Base-by-base conservation (phyloP, 2,888 invertebrate species). In the Ceramica pisi region DNA sequence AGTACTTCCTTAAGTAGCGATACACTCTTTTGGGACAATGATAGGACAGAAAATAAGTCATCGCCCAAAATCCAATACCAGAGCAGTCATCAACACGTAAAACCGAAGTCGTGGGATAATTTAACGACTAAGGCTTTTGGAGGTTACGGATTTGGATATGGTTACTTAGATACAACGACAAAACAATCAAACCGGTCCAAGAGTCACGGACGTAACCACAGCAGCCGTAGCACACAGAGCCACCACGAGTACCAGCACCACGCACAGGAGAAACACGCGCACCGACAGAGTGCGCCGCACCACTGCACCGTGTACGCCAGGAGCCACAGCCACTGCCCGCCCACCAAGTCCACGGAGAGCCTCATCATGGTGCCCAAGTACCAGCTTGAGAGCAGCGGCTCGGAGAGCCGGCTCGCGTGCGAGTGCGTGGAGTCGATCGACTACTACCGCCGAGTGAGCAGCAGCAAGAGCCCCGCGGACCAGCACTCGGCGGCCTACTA, bases 61-160 rank as follows among this genome's bases (percentile, higher is more conserved):
- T 90, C 95, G 74, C 93, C 96, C 78, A 96, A 94, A 92, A 95
- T 95, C 73, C 95, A 96, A 82, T 95, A 96, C 65, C 96, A 96
- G 81, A 95, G 92, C 74, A 90, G 94, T 35, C 93, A 96, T 74
- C 95, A 94, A 80, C 93, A 96, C 67, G 92, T 90, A 0, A 98
- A 98, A 88, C 98, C 98, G 0, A 98, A 98, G 90, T 98, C 98
- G 0, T 98, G 98, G 98, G 98, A 98, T 90, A 98, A 98, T 92
- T 94, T 98, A 67, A 98, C 98, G 0, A 98, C 98, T 2, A 98
- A 98, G 93, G 97, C 98, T 0, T 97, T 98, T 82, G 98, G 98
- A 0, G 98, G 98, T 0, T 98, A 98, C 82, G 98, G 98, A 5
- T 98, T 98, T 86, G 98, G 98, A 1, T 98, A 98, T 87, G 98